Evolutionary conservation across 2,113 vertebrate species (phyloP).

Genomic region (Eublepharis macularius): DNA sequence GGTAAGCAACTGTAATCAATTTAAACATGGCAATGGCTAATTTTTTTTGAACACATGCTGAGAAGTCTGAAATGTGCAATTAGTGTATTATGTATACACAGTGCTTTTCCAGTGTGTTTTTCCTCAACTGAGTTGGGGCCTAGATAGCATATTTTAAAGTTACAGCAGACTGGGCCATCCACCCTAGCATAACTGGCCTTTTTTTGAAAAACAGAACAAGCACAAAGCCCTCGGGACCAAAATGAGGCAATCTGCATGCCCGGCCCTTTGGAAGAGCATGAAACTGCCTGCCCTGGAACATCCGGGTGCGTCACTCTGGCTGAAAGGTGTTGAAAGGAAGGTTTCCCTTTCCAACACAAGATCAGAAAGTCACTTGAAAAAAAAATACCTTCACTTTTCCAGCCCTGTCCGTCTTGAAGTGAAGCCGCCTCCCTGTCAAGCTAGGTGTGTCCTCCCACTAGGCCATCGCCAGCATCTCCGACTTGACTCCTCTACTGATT

Average conservation of each 20-base stretch:
- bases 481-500: background rate
- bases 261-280: background rate
- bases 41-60: no score
- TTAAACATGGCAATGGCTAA: no score
- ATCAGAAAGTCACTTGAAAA: background rate
- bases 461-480: conserved; percentile 11
- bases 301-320: background rate
- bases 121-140: no score
- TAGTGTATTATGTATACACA: no score
- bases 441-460: background rate
- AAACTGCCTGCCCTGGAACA: background rate
- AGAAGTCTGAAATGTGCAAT: no score
- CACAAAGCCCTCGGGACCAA: background rate
- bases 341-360: background rate
- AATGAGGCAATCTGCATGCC: background rate
- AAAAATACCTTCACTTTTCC: conserved; percentile 67
- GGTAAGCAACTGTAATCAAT: no score
- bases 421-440: conserved; percentile 33
- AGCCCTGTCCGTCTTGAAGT: conserved; percentile 56
- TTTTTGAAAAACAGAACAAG: background rate
- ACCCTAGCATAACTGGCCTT: no score
- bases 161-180: no score
- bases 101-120: no score
- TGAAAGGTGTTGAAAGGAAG: background rate
- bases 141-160: no score